These are phyloP conservation scores for Eulithis testata DNA, from an alignment of 2,888 invertebrate species.

Conservation along the genomic window DNA sequence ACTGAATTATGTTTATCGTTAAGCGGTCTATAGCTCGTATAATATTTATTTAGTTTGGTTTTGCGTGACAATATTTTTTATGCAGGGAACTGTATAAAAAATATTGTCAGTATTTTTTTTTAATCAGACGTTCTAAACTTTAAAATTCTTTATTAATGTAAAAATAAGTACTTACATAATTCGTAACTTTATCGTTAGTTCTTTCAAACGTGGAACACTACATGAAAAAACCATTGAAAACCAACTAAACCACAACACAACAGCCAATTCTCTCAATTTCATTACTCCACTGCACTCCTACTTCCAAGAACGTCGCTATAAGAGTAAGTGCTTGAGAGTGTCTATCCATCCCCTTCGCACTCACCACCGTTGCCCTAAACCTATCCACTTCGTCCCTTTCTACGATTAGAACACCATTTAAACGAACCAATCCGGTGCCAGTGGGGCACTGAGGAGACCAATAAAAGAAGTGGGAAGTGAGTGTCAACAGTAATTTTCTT, in stretches of 20 bases:
- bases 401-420: constrained; percentile 70
- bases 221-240: too few species aligned
- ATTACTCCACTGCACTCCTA: constrained; percentile 57
- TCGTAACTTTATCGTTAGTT: too few species aligned
- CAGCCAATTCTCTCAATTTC: constrained; percentile 55
- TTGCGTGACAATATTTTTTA: too few species aligned
- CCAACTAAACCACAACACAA: neutral
- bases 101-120: too few species aligned
- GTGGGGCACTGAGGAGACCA: constrained; percentile 61
- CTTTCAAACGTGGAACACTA: too few species aligned
- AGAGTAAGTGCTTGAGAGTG: constrained; percentile 80
- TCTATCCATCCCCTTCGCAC: constrained; percentile 73
- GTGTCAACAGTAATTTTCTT: constrained; percentile 80
- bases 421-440: constrained; percentile 73
- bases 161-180: too few species aligned
- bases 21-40: too few species aligned
- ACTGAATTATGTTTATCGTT: too few species aligned
- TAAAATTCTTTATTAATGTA: too few species aligned
- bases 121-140: too few species aligned
- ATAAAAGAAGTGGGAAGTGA: constrained; percentile 78
- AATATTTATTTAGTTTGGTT: too few species aligned
- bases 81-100: too few species aligned
- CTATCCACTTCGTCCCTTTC: constrained; percentile 65
- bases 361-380: constrained; percentile 46
- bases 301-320: constrained; percentile 73